Evolutionary conservation across 2,888 invertebrate genomes (phyloP).

Genomic region (Mimachlamys varia): DNA sequence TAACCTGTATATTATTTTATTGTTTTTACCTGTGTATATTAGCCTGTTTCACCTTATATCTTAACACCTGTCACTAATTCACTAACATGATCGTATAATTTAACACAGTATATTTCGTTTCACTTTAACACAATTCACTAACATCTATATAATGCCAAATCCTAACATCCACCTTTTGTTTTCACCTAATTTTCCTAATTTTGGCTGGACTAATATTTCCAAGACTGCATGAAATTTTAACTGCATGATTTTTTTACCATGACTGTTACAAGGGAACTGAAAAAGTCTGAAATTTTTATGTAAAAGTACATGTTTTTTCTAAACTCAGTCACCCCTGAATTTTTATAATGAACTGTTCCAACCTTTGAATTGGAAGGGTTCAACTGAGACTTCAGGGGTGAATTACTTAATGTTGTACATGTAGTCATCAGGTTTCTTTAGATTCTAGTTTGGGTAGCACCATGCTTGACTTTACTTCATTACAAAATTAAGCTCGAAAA

Average conservation of each 20-base stretch:
- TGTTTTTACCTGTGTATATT: background rate
- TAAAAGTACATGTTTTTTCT: background rate
- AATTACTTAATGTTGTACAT: too few relatives aligned
- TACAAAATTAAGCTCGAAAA: too few relatives aligned
- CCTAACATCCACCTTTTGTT: background rate
- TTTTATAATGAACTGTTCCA: too few relatives aligned
- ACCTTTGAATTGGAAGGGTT: too few relatives aligned
- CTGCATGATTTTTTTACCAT: background rate
- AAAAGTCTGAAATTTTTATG: background rate
- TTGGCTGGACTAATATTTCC: background rate
- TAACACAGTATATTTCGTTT: background rate
- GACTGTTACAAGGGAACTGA: too few relatives aligned
- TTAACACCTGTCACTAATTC: background rate
- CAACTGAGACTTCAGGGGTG: too few relatives aligned
- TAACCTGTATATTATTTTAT: background rate
- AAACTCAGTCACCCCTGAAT: too few relatives aligned
- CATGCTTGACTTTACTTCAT: too few relatives aligned
- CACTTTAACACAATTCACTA: background rate
- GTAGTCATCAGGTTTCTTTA: too few relatives aligned
- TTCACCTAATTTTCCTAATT: background rate
- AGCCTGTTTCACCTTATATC: conserved; percentile 13
- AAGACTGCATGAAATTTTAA: background rate
- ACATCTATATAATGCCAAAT: background rate
- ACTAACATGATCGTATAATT: background rate
- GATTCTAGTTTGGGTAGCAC: too few relatives aligned